Conservation (phyloP, 1,140 invertebrate species). For the Telenomus remus region DNA sequence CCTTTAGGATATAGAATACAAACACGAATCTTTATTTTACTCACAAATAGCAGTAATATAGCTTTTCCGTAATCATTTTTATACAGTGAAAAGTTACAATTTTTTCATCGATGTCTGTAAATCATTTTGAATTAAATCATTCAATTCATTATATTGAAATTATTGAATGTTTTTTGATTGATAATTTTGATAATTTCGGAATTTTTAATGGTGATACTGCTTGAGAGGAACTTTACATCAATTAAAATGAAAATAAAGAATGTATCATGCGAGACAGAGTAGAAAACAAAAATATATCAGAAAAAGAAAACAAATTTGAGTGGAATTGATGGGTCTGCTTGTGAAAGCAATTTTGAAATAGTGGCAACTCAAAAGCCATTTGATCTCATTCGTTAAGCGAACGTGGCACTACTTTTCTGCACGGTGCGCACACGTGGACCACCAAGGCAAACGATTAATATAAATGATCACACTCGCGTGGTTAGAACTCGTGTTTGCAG, state of each 20-base stretch:
- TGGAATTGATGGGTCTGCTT: too few species aligned
- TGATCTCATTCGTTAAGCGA: conserved; percentile 35
- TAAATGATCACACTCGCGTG: conserved; percentile 52
- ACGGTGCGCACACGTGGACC: conserved; percentile 49
- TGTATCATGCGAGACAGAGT: too few species aligned
- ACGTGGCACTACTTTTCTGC: conserved; percentile 34
- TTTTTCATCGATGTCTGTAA: neutral
- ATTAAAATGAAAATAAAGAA: too few species aligned
- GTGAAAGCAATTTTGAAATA: conserved; percentile 13
- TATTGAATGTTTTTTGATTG: too few species aligned
- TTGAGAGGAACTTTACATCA: too few species aligned
- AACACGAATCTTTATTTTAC: conserved; percentile 48
- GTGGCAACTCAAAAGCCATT: conserved; percentile 9
- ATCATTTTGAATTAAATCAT: too few species aligned
- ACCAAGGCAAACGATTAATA: conserved; percentile 62
- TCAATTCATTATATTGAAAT: too few species aligned
- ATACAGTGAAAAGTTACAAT: neutral
- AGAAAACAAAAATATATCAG: too few species aligned
- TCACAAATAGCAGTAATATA: conserved; percentile 12
- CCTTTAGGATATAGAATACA: conserved; percentile 29
- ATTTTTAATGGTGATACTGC: too few species aligned
- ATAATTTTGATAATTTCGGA: too few species aligned
- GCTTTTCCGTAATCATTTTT: neutral
- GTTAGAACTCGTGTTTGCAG: conserved; percentile 54
- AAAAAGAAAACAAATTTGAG: too few species aligned